Base-by-base conservation (phyloP, 2,888 invertebrate genomes). In the Apeira syringaria region DNA sequence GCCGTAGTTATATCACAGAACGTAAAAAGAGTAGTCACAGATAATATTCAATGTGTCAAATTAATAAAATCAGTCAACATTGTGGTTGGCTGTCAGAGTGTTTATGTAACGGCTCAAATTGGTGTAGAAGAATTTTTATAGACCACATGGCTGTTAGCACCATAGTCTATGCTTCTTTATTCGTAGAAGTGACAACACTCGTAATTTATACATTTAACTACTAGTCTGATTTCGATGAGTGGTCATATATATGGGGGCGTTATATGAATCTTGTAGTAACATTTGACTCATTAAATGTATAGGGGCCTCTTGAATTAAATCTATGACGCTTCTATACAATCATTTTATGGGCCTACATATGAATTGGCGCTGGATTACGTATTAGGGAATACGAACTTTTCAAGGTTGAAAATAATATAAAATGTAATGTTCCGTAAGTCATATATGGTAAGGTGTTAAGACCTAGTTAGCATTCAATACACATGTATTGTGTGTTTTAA, bases 171-270 rank as follows among this genome's bases (percentile, higher is more conserved):
- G 20, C 20, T 40, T 53, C 48, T 53, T 53, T 59, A 59, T 62
- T 59, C 62, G 63, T 63, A 27, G 42, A 40, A 64, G 60, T 69
- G 74, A 74, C 74, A 73, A 68, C 49, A 42, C 56, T 66, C 68
- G 72, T 80, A 78, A 76, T 70, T 80, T 72, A 78, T 56, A 63
- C 67, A 56, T 73, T 80, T 71, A 77, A 82, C 68, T 68, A 64
- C 64, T 63, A 53, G 46, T 55, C 55, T 60, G 53, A 64, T 68
- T 68, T 65, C 48, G 46, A 47, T 22, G 72, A 68, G 73, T 77
- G 71, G 74, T 73, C 57, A 73, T 72, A 70, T 20, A 20, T 72
- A 75, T 66, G 72, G 60, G 64, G 74, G 73, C 72, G 74, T 68
- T 51, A 61, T 63, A 64, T 50, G 61, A 62, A 65, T 51, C 60